These are phyloP conservation scores for Cyanistes caeruleus DNA, from an alignment of 2,113 vertebrate genomes.

Conservation along the genomic window DNA sequence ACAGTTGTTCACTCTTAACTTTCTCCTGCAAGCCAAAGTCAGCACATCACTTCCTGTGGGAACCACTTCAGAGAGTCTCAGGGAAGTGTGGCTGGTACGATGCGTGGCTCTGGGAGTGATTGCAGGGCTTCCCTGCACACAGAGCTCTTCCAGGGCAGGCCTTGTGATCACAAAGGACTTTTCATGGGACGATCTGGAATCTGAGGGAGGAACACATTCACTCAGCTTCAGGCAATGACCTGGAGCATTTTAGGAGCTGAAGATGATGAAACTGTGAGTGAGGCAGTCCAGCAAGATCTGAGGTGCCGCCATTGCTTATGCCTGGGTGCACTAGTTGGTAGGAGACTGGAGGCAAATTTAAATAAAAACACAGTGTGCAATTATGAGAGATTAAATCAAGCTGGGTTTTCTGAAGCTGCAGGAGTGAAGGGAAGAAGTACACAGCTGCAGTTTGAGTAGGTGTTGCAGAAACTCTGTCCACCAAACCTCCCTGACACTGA, in stretches of 20 bases:
- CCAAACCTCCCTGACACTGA: background rate
- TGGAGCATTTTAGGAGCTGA: background rate
- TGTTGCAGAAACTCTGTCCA: background rate
- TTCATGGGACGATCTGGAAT: fast-evolving
- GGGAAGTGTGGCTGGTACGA: background rate
- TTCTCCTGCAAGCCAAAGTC: background rate
- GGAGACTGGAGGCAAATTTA: constrained; percentile 9
- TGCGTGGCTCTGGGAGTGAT: background rate
- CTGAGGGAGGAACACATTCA: background rate
- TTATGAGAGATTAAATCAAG: constrained; percentile 25
- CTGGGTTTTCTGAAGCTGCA: background rate
- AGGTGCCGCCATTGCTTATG: background rate
- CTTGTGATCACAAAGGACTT: background rate
- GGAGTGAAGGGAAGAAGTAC: background rate
- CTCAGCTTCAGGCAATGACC: background rate
- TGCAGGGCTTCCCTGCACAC: background rate
- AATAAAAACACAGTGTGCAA: background rate
- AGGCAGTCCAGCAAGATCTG: background rate
- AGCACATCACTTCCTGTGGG: background rate
- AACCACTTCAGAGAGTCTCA: background rate
- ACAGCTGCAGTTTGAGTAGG: background rate
- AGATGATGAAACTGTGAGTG: background rate
- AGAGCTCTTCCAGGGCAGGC: background rate
- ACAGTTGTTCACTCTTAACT: background rate
- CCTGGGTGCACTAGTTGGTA: background rate